Base-by-base conservation (phyloP, 2,797 vertebrate genomes). In the Argyrosomus regius region DNA sequence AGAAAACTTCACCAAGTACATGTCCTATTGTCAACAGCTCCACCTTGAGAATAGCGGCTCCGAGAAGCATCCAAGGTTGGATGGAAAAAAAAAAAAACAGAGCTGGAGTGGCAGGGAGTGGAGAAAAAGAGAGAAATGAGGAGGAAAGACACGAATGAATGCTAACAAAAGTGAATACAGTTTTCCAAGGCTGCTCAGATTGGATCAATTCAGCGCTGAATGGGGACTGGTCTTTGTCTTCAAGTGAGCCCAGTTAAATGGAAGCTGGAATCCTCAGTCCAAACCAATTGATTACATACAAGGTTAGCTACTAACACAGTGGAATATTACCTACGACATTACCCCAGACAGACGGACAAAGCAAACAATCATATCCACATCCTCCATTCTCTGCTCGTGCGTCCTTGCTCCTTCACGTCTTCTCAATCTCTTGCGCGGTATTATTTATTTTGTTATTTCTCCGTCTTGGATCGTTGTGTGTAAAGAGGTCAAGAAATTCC, bases 141-240 rank as follows among this genome's bases (percentile, higher is more conserved):
- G 59, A 86, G 61, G 68, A 90, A 81, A 82, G 80, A 84, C 56
- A n/a, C 50, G 70, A 70, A 74, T 72, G 56, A 84, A 83, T 82
- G 80, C 41, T 0, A 79, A 85, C 83, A 80, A 77, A 87, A 78
- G 76, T 75, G 85, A 89, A 88, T 85, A 73, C 69, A 76, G 77
- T 83, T 78, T 72, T 74, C 85, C 90, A 93, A 92, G 91, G 91
- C 87, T 90, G 89, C 83, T 87, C 75, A 82, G 82, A 84, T 85
- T 71, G 79, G 86, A 90, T 89, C 84, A 82, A 91, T 91, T 89
- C 85, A 87, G 78, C 78, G 0, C 65, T 1, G 65, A 72, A 35
- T 54, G 84, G 84, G 72, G 79, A 60, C 79, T 82, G 48, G 12
- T 46, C 71, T 89, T 85, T 86, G 73, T 89, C 62, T 86, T 82